These are phyloP conservation scores for Parthenolecanium corni DNA, from an alignment of 2,888 invertebrate species.

Conservation along the genomic window DNA sequence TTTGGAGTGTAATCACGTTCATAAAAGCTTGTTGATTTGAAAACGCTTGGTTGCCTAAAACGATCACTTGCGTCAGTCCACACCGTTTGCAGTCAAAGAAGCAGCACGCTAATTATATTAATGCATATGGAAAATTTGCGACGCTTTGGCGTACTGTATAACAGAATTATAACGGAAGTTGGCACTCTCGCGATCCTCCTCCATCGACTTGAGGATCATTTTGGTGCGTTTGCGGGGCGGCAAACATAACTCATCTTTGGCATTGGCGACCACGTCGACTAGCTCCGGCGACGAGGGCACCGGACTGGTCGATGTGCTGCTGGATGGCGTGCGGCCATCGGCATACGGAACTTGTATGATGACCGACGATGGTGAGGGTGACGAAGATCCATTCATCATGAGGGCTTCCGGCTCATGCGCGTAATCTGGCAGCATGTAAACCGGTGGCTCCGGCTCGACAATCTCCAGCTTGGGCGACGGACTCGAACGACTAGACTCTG, in stretches of 20 bases:
- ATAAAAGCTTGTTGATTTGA: too few species aligned
- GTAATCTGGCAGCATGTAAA: slow-evolving; percentile 2
- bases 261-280: slow-evolving; percentile 41
- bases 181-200: slow-evolving; percentile 39
- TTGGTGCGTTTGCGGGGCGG: slow-evolving; percentile 68
- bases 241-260: slow-evolving; percentile 51
- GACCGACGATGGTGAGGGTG: slow-evolving; percentile 38
- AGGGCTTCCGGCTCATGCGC: not conserved
- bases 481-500: slow-evolving; percentile 31
- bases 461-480: slow-evolving; percentile 32
- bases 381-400: slow-evolving; percentile 30
- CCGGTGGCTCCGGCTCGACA: slow-evolving; percentile 14
- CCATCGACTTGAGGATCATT: slow-evolving; percentile 60
- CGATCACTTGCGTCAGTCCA: too few species aligned
- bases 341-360: slow-evolving; percentile 46
- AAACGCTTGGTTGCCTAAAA: too few species aligned
- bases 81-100: too few species aligned
- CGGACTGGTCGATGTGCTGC: slow-evolving; percentile 20
- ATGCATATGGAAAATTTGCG: not conserved
- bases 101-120: not conserved
- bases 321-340: slow-evolving; percentile 12
- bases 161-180: slow-evolving; percentile 55
- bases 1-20: too few species aligned
- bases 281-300: slow-evolving; percentile 40
- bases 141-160: slow-evolving; percentile 61